These are phyloP conservation scores for Amphiura filiformis DNA, from an alignment of 35 echinoderm and acorn worm species.

Conservation along the genomic window DNA sequence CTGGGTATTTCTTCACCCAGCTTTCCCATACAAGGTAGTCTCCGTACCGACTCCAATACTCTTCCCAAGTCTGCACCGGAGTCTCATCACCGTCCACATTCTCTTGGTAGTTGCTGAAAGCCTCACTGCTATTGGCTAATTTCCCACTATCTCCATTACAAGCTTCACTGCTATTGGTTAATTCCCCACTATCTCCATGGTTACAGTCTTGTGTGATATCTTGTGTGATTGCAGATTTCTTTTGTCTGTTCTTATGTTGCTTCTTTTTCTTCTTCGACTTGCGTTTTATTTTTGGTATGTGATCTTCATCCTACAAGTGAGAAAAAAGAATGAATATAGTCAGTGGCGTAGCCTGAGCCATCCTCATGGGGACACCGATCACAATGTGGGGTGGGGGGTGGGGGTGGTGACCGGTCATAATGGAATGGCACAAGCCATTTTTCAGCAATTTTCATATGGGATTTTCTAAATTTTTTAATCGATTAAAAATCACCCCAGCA, in stretches of 20 bases:
- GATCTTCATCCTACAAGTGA: neutral
- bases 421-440: too few species aligned
- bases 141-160: neutral
- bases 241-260: constrained; percentile 10
- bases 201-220: neutral
- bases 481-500: too few species aligned
- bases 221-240: neutral
- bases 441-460: too few species aligned
- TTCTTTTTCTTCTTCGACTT: constrained; percentile 11
- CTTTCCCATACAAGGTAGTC: constrained; percentile 44
- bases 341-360: too few species aligned
- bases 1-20: constrained; percentile 52
- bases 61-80: constrained; percentile 23
- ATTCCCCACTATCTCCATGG: neutral
- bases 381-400: too few species aligned
- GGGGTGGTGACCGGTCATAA: too few species aligned
- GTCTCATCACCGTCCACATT: neutral
- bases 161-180: neutral
- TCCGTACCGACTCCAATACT: constrained; percentile 45
- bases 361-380: too few species aligned
- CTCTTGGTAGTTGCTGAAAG: neutral
- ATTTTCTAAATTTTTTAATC: too few species aligned
- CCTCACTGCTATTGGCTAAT: neutral
- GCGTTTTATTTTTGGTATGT: neutral
- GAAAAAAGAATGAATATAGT: neutral